Evolutionary conservation across 2,113 vertebrate genomes (phyloP).

Genomic region (Scopus umbretta): DNA sequence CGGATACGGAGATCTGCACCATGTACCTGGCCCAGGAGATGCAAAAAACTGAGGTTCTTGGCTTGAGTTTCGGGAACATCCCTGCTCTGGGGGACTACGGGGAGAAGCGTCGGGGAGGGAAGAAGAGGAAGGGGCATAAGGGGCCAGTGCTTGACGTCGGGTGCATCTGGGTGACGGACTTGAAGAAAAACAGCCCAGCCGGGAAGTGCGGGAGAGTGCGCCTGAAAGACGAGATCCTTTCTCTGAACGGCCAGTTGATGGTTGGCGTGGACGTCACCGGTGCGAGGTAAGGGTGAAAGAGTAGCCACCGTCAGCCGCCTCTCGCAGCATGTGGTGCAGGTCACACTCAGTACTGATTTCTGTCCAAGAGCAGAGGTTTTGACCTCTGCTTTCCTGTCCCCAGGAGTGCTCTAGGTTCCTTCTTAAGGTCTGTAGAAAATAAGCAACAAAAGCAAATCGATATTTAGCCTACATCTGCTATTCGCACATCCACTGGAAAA

Average conservation of each 20-base stretch:
- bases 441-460: not conserved
- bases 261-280: slow-evolving; percentile 91
- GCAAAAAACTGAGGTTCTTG: slow-evolving; percentile 76
- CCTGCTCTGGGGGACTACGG: slow-evolving; percentile 92
- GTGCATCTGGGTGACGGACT: slow-evolving; percentile 95
- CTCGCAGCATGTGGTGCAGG: fast-evolving
- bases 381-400: not conserved
- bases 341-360: fast-evolving
- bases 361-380: not conserved
- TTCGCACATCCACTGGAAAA: not conserved
- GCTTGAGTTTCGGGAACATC: slow-evolving; percentile 93
- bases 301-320: fast-evolving
- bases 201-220: slow-evolving; percentile 84
- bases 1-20: slow-evolving; percentile 83
- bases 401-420: not conserved
- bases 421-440: not conserved
- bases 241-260: slow-evolving; percentile 94
- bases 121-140: slow-evolving; percentile 80
- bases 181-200: slow-evolving; percentile 88
- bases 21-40: slow-evolving; percentile 81
- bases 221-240: slow-evolving; percentile 91
- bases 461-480: not conserved
- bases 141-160: slow-evolving; percentile 88
- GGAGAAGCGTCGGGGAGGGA: slow-evolving; percentile 81
- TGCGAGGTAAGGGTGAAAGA: slow-evolving; percentile 81